A percentile compares a stretch with the other conserved stretches of the same genome.
These are phyloP conservation scores for Phalanger gymnotis DNA, from an alignment of 2,797 vertebrate genomes.

Conservation along the genomic window DNA sequence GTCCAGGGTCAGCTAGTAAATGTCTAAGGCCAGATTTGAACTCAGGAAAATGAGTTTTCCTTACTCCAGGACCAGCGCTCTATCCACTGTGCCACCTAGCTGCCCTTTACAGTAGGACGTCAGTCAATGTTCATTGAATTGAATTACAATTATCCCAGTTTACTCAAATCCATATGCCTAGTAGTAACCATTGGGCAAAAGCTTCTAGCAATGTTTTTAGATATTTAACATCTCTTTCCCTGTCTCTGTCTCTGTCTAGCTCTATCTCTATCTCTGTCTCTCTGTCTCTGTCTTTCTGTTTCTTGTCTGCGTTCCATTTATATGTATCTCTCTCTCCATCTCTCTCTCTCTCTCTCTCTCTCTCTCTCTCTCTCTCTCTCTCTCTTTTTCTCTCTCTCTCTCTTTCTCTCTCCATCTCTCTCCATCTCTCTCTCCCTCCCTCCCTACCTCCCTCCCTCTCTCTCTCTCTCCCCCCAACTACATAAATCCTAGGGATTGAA, in stretches of 20 bases:
- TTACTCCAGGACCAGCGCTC: not conserved
- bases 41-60: not conserved
- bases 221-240: not conserved
- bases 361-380: not conserved
- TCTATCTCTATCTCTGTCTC: no score
- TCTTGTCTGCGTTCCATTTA: no score
- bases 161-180: not conserved
- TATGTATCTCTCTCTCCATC: accelerated
- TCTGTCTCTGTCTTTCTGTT: no score
- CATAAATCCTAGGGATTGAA: no score
- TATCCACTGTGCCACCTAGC: not conserved
- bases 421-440: no score
- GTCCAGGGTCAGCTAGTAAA: not conserved
- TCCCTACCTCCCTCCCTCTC: no score
- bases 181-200: not conserved
- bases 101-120: not conserved
- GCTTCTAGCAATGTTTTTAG: not conserved
- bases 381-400: no score
- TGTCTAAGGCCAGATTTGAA: not conserved
- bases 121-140: not conserved
- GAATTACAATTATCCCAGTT: not conserved
- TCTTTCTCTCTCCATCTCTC: no score
- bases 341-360: not conserved
- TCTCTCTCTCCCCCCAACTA: not conserved
- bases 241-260: not conserved